Evolutionary conservation across 2,888 invertebrate genomes (phyloP).

Genomic region (Griposia aprilina): DNA sequence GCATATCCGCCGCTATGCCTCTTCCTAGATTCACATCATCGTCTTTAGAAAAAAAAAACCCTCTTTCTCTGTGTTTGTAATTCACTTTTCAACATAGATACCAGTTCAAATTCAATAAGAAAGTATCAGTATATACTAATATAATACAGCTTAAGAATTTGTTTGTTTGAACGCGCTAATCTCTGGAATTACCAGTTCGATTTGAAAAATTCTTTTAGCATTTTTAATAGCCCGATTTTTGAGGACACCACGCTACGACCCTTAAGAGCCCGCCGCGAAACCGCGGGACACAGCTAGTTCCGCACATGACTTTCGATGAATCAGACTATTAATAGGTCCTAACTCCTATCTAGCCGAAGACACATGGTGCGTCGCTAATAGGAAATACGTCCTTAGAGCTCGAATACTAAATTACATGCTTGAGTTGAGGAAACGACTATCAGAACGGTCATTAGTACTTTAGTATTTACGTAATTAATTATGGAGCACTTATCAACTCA

Average conservation of each 20-base stretch:
- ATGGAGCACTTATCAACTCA: conserved; percentile 38
- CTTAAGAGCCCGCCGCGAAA: not conserved
- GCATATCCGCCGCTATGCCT: conserved; percentile 86
- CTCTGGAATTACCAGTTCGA: not conserved
- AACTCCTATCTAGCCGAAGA: conserved; percentile 1
- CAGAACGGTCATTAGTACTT: conserved; percentile 33
- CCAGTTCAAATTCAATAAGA: conserved; percentile 20
- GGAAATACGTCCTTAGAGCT: conserved; percentile 31
- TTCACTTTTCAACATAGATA: conserved; percentile 61
- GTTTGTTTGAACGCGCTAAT: not conserved
- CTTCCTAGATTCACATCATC: conserved; percentile 81
- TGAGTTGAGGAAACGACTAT: conserved; percentile 47
- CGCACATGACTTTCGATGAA: not conserved
- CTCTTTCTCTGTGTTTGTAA: conserved; percentile 62
- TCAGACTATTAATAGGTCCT: conserved; percentile 20
- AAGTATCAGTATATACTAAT: not conserved
- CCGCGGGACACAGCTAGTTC: not conserved
- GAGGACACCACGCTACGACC: not conserved
- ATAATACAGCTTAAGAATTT: not conserved
- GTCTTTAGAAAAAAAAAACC: conserved; percentile 65
- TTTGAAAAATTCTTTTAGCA: not conserved
- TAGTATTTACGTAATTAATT: conserved; percentile 44
- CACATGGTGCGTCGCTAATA: conserved; percentile 16
- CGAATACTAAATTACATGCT: conserved; percentile 44
- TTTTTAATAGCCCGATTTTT: not conserved